Evolutionary conservation across 1,140 invertebrate species (phyloP), one percentile per base, ranked within the genome.

Genomic region (Oryzaephilus surinamensis): DNA sequence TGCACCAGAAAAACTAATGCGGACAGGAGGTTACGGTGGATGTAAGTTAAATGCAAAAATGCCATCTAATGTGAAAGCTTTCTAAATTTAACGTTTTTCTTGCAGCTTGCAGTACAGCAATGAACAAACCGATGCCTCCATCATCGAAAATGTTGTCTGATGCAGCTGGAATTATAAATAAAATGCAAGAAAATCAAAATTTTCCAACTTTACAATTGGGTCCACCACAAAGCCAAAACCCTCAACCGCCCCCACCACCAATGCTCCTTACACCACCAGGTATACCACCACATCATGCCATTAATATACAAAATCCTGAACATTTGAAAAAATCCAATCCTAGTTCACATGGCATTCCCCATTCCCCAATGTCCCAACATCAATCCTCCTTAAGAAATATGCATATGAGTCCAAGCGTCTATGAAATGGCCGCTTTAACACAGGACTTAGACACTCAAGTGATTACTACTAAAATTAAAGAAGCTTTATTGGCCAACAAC

Each of bases 401-500:
- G 12, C 81, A 87, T 52, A 79, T 87, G 53, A 83, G 83, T 14
- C 85, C 78, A 1, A 87, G 82, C 48, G 88, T 94, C 1, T 95
- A 94, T 61, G 93, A 97, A 64, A 93, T 97, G 82, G 91, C 92
- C 3, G 92, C 93, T 2, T 70, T 97, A 4, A 96, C 93, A 1
- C 89, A 92, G 50, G 93, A 97, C 58, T 72, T 98, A 17, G 94
- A 98, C 59, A 97, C 95, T 0, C 89, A 97, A 61, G 81, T 83
- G 4, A 92, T 97, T 43, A 97, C 94, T 0, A 95, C 90, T 0
- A 91, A 92, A 61, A 96, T 97, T 55, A 98, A 97, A 60, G 94
- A 97, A 62, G 89, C 93, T 1, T 67, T 97, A 1, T 67, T 97
- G 21, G 92, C 93, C 6, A 96, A 97, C 55, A 97, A 97, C 55